Percentiles rank a stretch among this genome's conserved stretches.
These are phyloP conservation scores for Globia sparganii DNA, from an alignment of 2,888 invertebrate genomes.

Conservation along the genomic window DNA sequence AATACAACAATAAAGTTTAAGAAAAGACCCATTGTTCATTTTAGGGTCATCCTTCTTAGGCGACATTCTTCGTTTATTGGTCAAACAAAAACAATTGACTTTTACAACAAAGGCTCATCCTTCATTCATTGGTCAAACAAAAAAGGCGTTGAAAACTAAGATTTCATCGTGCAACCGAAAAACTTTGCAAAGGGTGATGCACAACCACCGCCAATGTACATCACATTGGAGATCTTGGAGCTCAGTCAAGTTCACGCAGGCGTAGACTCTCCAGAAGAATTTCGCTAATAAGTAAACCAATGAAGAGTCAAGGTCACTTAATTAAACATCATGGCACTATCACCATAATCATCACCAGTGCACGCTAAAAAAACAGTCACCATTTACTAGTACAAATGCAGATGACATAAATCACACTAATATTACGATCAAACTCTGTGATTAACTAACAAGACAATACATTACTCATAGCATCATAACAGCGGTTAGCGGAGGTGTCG, in stretches of 20 bases:
- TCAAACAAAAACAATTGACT: too few relatives aligned
- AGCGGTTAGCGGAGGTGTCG: conserved; percentile 38
- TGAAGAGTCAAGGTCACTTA: not conserved
- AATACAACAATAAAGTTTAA: too few relatives aligned
- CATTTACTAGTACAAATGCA: not conserved
- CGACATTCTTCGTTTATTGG: too few relatives aligned
- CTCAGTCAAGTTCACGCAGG: not conserved
- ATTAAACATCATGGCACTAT: not conserved
- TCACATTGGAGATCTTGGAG: not conserved
- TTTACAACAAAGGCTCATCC: too few relatives aligned
- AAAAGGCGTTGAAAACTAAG: too few relatives aligned
- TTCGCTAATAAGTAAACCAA: not conserved
- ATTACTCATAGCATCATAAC: conserved; percentile 33
- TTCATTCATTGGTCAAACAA: too few relatives aligned
- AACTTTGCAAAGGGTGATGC: too few relatives aligned
- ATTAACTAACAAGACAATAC: conserved; percentile 36
- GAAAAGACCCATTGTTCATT: too few relatives aligned
- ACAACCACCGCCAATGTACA: too few relatives aligned
- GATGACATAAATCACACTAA: not conserved
- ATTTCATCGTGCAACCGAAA: too few relatives aligned
- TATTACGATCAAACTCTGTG: not conserved
- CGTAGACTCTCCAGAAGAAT: not conserved
- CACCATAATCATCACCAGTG: not conserved
- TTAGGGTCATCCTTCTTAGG: too few relatives aligned
- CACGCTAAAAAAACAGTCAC: not conserved